Conservation (phyloP, 1,140 invertebrate genomes). For the Diorhabda elongata region DNA sequence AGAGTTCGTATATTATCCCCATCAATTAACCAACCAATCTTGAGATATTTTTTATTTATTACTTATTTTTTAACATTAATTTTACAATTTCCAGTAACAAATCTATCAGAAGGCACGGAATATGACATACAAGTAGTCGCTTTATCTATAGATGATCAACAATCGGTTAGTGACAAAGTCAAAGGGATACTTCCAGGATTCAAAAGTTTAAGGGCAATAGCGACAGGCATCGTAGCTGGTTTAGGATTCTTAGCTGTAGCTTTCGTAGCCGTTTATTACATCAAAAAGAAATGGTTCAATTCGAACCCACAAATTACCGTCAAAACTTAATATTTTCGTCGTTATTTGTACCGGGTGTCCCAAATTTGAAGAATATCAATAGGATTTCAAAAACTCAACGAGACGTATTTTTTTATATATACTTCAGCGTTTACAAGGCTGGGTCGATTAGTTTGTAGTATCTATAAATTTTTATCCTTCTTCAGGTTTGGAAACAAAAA, state of each 20-base stretch:
- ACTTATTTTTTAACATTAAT: neutral
- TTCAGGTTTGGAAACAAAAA: too few species aligned
- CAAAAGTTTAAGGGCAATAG: constrained; percentile 56
- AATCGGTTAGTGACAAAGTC: constrained; percentile 54
- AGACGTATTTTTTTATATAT: too few species aligned
- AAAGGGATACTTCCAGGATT: constrained; percentile 59
- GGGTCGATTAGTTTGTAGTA: too few species aligned
- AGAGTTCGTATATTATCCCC: too few species aligned
- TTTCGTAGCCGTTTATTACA: constrained; percentile 57
- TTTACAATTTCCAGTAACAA: constrained; percentile 52
- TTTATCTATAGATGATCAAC: constrained; percentile 53
- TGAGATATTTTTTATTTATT: too few species aligned
- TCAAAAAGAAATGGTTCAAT: constrained; percentile 47
- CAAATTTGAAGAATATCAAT: too few species aligned
- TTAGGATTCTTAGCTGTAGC: constrained; percentile 57
- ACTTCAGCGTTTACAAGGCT: too few species aligned
- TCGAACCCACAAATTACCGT: neutral
- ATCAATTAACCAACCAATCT: too few species aligned
- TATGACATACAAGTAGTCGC: constrained; percentile 66
- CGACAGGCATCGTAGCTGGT: constrained; percentile 51
- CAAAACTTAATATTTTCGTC: neutral
- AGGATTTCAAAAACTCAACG: too few species aligned
- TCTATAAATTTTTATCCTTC: too few species aligned
- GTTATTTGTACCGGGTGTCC: too few species aligned
- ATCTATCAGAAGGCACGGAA: constrained; percentile 60